phyloP scores from a whole-genome alignment of 1,140 invertebrate species.

The Pseudomyrmex cubaensis region DNA sequence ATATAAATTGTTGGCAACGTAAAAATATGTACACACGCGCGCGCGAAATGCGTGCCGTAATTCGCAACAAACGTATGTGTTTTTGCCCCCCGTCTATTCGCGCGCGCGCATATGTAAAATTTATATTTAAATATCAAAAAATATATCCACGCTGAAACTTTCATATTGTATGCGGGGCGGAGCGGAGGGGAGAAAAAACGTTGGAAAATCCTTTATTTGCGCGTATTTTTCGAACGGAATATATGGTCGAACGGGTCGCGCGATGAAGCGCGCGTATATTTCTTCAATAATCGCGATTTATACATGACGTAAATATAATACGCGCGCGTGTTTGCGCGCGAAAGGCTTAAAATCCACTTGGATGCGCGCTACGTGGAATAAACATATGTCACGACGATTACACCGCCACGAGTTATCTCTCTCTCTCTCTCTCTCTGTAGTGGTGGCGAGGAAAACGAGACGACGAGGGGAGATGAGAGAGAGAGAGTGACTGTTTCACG shows the following conservation, averaged over 20 bases:
- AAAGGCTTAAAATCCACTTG: slow-evolving; percentile 40
- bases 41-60: slow-evolving; percentile 1
- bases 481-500: slow-evolving; percentile 22
- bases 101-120: background rate
- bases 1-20: slow-evolving; percentile 34
- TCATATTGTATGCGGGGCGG: background rate
- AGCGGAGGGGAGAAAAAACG: background rate
- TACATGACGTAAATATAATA: background rate
- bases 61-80: slow-evolving; percentile 22
- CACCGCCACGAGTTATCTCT: slow-evolving; percentile 30
- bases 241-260: slow-evolving; percentile 5
- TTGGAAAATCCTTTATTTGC: slow-evolving; percentile 25
- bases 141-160: slow-evolving; percentile 22
- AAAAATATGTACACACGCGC: slow-evolving; percentile 24
- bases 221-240: background rate
- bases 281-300: slow-evolving; percentile 56
- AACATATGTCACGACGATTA: slow-evolving; percentile 58
- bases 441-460: no score
- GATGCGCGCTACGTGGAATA: slow-evolving; percentile 14
- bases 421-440: background rate
- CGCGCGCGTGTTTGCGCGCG: slow-evolving; percentile 1
- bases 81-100: background rate
- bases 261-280: slow-evolving; percentile 40
- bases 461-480: background rate
- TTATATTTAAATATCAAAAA: slow-evolving; percentile 46